phyloP scores from a whole-genome alignment of 2,888 invertebrate genomes.

The Agapostemon virescens region DNA sequence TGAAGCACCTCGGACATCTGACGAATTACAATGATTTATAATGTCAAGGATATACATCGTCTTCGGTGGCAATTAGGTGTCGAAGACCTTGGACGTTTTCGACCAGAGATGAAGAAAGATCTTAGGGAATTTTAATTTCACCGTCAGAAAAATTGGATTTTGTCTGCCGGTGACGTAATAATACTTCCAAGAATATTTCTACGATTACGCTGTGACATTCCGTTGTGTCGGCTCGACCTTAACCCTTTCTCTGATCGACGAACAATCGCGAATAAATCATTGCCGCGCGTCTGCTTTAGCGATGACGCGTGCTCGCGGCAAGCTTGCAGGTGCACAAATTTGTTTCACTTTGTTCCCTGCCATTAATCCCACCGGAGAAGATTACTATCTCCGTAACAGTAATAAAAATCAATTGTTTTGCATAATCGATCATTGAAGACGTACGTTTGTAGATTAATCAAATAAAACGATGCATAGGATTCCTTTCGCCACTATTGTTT shows the following conservation, averaged over 20 bases:
- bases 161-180: slow-evolving; percentile 55
- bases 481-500: not conserved
- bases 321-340: slow-evolving; percentile 11
- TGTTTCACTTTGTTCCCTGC: slow-evolving; percentile 12
- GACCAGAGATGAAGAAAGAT: not conserved
- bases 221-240: slow-evolving; percentile 53
- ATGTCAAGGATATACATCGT: not conserved
- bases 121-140: not conserved
- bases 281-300: slow-evolving; percentile 47
- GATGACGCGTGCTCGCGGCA: slow-evolving; percentile 39
- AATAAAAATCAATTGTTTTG: slow-evolving; percentile 16
- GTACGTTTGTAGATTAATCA: not conserved
- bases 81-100: not conserved
- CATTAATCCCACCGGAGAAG: slow-evolving; percentile 1
- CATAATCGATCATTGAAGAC: slow-evolving; percentile 5
- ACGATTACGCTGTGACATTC: slow-evolving; percentile 48
- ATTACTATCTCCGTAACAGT: not conserved
- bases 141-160: slow-evolving; percentile 22
- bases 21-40: not conserved
- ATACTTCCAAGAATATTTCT: slow-evolving; percentile 58
- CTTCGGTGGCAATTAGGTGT: not conserved
- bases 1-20: not conserved
- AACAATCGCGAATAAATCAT: slow-evolving; percentile 62
- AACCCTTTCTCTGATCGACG: slow-evolving; percentile 61
- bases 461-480: not conserved